Evolutionary conservation across 2,888 invertebrate species (phyloP), one percentile per base, ranked within the genome.

Genomic region (Invenusta paracnida): DNA sequence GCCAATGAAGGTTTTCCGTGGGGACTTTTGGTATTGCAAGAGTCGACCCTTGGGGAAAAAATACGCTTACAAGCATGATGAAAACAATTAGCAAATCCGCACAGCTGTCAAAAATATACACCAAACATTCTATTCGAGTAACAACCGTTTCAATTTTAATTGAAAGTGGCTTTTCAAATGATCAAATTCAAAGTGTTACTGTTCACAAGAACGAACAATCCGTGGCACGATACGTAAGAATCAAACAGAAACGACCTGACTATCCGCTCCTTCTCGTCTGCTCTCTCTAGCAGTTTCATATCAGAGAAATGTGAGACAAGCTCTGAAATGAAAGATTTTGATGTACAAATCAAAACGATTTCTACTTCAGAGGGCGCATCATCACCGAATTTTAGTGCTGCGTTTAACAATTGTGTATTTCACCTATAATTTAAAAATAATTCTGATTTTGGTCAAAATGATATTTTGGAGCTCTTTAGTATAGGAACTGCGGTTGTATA

Each of bases 181-280:
- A 73, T 73, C 73, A 73, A 73, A 73, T 73, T 13, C 73, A 73
- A 23, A 13, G 73, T 73, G 73, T 73, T 13, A 73, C 73, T 73
- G 73, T 5, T 73, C 73, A 73, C 23, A 73, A 73, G 23, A 73
- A 13, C 23, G 73, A 73, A 23, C 73, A 73, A 25, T 73, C 73
- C 5, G 73, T 73, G 5, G 23, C 11, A 2, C 73, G 73, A 13
- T 73, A 73, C 23, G 73, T 73, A 23, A 13, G 73, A 25, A 5
- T 13, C 23, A 5, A 5, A 73, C 23, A 5, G 27, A 73, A 73
- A 23, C 23, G 73, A 73, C 73, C 5, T 13, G 23, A 73, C 27
- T 23, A 2, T 73, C 73, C 5, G 23, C 11, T 73, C 73, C 73
- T 73, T 73, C 73, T 73, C 73, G 25, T 13, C 73, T 23, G 27